phyloP scores from a whole-genome alignment of 2,797 vertebrate species.

The Coracias cyanogaster region DNA sequence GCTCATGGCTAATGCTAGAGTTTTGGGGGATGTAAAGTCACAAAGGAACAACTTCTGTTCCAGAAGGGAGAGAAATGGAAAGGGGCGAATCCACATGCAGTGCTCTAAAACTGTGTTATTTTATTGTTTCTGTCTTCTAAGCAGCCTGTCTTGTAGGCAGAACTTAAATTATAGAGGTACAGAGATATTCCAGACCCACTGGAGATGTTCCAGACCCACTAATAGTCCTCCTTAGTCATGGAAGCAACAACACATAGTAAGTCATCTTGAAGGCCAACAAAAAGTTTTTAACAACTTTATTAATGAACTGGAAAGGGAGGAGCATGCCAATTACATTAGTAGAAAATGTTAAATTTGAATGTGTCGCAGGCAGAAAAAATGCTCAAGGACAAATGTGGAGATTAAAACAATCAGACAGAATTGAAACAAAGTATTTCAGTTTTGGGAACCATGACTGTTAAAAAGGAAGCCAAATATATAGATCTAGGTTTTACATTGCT shows the following conservation, averaged over 20 bases:
- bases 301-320: slow-evolving; percentile 27
- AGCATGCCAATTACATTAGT: background rate
- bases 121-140: background rate
- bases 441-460: background rate
- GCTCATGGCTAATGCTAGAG: background rate
- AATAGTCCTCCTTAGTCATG: background rate
- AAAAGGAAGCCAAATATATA: background rate
- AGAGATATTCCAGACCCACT: background rate
- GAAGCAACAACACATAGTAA: background rate
- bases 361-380: background rate
- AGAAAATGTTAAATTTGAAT: background rate
- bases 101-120: background rate
- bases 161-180: background rate
- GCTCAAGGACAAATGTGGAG: background rate
- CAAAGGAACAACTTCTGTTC: background rate
- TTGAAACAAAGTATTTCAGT: background rate
- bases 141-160: background rate
- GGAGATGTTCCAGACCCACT: background rate
- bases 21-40: background rate
- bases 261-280: background rate
- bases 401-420: background rate
- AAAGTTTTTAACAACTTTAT: slow-evolving; percentile 26
- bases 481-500: background rate
- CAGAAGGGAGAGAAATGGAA: background rate
- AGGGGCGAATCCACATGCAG: background rate